Evolutionary conservation across 1,140 invertebrate species (phyloP).

Genomic region (Heliothis subflexa): DNA sequence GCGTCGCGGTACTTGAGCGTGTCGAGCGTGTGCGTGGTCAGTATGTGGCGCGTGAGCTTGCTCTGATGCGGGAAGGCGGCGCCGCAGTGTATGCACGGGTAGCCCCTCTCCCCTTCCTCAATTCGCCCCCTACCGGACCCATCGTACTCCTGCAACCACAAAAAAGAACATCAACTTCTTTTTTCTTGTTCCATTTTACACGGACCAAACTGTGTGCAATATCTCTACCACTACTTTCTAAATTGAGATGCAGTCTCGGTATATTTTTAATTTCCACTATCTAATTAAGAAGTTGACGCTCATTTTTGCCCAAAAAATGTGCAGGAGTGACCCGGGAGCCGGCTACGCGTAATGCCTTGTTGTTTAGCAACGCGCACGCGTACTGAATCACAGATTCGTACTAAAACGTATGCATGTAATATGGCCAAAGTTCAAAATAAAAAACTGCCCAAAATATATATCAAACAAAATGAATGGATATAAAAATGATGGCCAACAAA

Average conservation of each 20-base stretch:
- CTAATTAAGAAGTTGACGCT: conserved; percentile 96
- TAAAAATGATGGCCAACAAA: conserved; percentile 92
- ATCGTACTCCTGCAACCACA: conserved; percentile 96
- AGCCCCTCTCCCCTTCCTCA: conserved; percentile 85
- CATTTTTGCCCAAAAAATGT: conserved; percentile 94
- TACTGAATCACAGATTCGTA: conserved; percentile 75
- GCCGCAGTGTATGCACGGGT: conserved; percentile 95
- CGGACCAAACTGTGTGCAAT: conserved; percentile 81
- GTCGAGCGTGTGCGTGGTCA: conserved; percentile 94
- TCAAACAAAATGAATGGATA: conserved; percentile 85
- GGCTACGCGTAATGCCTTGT: conserved; percentile 83
- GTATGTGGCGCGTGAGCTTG: conserved; percentile 95
- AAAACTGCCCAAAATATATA: conserved; percentile 82
- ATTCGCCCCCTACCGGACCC: conserved; percentile 86
- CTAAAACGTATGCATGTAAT: conserved; percentile 72
- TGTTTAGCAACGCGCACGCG: conserved; percentile 80
- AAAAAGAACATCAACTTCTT: conserved; percentile 97
- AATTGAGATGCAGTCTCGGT: conserved; percentile 83
- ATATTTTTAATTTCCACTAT: conserved; percentile 81
- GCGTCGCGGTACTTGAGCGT: conserved; percentile 94
- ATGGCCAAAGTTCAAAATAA: conserved; percentile 84
- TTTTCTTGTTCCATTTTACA: conserved; percentile 81
- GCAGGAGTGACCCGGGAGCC: conserved; percentile 83
- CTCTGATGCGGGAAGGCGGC: conserved; percentile 94
- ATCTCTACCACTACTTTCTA: conserved; percentile 84